phyloP scores from a whole-genome alignment of 2,113 vertebrate genomes.

The Psettodes erumei region DNA sequence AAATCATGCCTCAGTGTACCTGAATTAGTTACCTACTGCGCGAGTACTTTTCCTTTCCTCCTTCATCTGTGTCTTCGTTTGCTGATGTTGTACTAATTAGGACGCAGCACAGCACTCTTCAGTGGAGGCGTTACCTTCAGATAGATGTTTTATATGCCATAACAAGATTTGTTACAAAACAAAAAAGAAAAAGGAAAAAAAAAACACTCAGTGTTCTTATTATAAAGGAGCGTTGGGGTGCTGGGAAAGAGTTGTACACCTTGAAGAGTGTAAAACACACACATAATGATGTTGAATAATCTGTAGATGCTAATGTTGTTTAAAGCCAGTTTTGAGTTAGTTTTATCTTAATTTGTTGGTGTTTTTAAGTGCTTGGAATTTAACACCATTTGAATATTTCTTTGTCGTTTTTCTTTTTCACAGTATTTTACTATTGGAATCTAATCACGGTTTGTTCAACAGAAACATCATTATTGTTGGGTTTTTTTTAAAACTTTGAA shows the following conservation, averaged over 20 bases:
- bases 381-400: slow-evolving; percentile 67
- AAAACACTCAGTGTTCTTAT: slow-evolving; percentile 76
- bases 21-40: slow-evolving; percentile 57
- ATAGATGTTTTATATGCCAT: slow-evolving; percentile 80
- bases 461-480: slow-evolving; percentile 52
- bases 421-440: slow-evolving; percentile 65
- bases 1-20: slow-evolving; percentile 64
- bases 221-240: slow-evolving; percentile 61
- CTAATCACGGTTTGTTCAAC: slow-evolving; percentile 60
- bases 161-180: slow-evolving; percentile 76
- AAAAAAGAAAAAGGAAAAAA: slow-evolving; percentile 9
- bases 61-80: slow-evolving; percentile 56
- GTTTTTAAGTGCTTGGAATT: slow-evolving; percentile 75
- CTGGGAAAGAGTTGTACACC: slow-evolving; percentile 66
- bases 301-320: slow-evolving; percentile 69
- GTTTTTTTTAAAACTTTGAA: slow-evolving; percentile 29
- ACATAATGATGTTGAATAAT: slow-evolving; percentile 63
- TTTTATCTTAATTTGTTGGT: slow-evolving; percentile 55
- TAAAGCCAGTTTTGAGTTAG: slow-evolving; percentile 56
- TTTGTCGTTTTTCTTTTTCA: slow-evolving; percentile 63
- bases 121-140: slow-evolving; percentile 57
- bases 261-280: slow-evolving; percentile 53
- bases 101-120: slow-evolving; percentile 66
- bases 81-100: slow-evolving; percentile 64
- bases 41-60: slow-evolving; percentile 62